Evolutionary conservation across 2,888 invertebrate genomes (phyloP).

Genomic region (Caenorhabditis imperialis): DNA sequence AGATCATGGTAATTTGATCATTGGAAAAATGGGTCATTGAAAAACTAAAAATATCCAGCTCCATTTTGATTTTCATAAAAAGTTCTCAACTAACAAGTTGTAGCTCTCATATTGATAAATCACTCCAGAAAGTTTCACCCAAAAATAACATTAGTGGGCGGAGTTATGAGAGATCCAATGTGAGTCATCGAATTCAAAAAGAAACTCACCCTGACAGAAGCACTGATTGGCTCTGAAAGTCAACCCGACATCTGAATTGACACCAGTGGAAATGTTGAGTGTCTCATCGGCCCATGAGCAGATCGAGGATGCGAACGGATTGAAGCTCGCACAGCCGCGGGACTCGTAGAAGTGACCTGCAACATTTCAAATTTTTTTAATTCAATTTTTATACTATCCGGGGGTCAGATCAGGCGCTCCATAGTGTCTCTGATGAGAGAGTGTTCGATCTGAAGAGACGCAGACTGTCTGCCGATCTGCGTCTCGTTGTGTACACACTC

Average conservation of each 20-base stretch:
- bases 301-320: slow-evolving; percentile 44
- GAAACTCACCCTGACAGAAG: slow-evolving; percentile 46
- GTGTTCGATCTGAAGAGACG: background rate
- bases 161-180: no score
- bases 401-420: no score
- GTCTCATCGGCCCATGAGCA: slow-evolving; percentile 54
- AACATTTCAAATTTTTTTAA: no score
- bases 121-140: background rate
- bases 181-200: no score
- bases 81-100: background rate
- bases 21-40: background rate
- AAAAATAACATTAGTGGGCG: no score
- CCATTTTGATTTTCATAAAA: background rate
- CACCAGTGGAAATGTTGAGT: slow-evolving; percentile 35
- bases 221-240: slow-evolving; percentile 38
- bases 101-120: background rate
- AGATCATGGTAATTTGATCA: background rate
- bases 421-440: no score
- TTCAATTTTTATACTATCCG: no score
- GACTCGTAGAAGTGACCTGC: slow-evolving; percentile 32
- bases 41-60: slow-evolving; percentile 8
- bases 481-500: no score
- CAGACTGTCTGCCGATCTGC: no score
- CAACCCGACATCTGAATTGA: slow-evolving; percentile 9
- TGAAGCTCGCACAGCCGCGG: slow-evolving; percentile 47